Percentiles rank a stretch among this genome's conserved stretches.
These are phyloP conservation scores for Pristis pectinata DNA, from an alignment of 2,797 vertebrate genomes.

Conservation along the genomic window DNA sequence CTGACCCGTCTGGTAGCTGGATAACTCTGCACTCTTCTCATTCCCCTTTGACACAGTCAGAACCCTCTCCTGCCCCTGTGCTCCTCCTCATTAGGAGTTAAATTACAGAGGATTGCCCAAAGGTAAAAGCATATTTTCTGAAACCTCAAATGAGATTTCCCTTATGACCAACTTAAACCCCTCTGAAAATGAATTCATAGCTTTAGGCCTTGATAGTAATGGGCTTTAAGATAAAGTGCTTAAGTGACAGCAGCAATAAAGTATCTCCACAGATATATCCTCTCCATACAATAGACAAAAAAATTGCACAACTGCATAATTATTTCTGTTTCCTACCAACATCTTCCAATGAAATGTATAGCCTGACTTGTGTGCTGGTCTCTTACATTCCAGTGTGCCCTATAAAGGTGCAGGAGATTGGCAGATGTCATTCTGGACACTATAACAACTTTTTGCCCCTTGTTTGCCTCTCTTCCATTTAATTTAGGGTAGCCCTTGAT, in stretches of 20 bases:
- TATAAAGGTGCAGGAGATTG: background rate
- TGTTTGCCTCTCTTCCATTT: background rate
- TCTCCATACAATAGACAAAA: background rate
- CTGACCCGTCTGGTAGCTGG: background rate
- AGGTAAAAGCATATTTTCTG: background rate
- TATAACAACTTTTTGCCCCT: background rate
- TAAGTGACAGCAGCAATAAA: background rate
- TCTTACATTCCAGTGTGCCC: background rate
- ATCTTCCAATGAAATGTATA: background rate
- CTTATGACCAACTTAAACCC: background rate
- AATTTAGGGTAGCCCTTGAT: background rate
- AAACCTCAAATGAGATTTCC: background rate
- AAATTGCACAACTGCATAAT: background rate
- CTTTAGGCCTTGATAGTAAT: background rate
- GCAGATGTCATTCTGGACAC: background rate
- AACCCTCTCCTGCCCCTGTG: background rate
- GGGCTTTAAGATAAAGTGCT: background rate
- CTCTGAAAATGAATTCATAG: background rate
- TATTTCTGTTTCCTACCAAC: background rate
- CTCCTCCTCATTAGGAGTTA: background rate
- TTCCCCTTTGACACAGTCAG: background rate
- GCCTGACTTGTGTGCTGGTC: too few species aligned
- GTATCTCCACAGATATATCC: background rate
- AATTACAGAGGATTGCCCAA: background rate
- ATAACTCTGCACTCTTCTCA: background rate